Evolutionary conservation across 2,888 invertebrate genomes (phyloP), one percentile per base, ranked within the genome.

Genomic region (Elegia similella): DNA sequence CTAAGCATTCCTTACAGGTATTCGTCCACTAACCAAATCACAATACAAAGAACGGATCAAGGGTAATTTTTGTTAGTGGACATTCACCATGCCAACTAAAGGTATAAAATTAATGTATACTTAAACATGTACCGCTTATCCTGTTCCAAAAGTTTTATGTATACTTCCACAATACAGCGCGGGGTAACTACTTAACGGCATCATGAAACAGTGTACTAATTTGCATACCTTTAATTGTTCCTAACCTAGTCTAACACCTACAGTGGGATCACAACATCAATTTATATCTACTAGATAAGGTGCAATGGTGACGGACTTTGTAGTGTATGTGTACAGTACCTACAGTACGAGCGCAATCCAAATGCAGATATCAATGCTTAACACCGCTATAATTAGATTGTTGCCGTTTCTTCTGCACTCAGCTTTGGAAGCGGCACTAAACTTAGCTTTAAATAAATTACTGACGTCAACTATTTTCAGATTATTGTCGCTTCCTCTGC

Each of bases 201-300:
- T 23, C 23, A 23, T 23, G 23, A 23, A 23, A 23, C 1, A 48
- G 10, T 32, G 32, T 13, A 48, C 30, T 23, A 32, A 34, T 17
- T 34, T 52, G 13, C 69, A 67, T 65, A 72, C 71, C 65, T 77
- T 73, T 68, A 69, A 66, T 60, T 58, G 56, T 66, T 67, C 68
- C 64, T 68, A 64, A 68, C 68, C 69, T 78, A 78, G 66, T 46
- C 68, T 69, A 73, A 64, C 59, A 57, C 61, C 70, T 73, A 73
- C 66, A 55, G 68, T 70, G 69, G 68, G 63, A 67, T 78, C 76
- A 80, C 76, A 78, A 80, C 78, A 79, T 72, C 73, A 42, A 53
- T 42, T 43, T 43, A 30, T 13, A 52, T 16, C 16, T 15, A 52
- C 8, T 65, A 70, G 63, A 73, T 62, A 66, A 65, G 58, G 64